Evolutionary conservation across 2,113 vertebrate species (phyloP).

Genomic region (Brienomyrus brachyistius): DNA sequence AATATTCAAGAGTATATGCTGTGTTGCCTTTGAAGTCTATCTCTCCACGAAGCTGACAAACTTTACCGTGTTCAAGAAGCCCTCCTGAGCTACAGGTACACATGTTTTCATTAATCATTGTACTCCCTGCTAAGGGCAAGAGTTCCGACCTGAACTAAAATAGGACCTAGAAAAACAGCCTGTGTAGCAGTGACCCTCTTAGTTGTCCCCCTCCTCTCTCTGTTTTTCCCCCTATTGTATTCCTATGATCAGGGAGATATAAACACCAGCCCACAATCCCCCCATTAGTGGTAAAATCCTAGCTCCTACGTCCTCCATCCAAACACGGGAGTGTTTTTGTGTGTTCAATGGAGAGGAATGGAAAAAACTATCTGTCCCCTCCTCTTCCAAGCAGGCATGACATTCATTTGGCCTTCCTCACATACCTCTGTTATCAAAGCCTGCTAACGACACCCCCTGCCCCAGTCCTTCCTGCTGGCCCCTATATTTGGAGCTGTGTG

Average conservation of each 20-base stretch:
- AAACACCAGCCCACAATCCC: not conserved
- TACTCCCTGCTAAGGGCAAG: not conserved
- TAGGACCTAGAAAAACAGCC: not conserved
- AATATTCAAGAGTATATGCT: not conserved
- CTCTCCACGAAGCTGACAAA: not conserved
- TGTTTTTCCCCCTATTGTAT: not conserved
- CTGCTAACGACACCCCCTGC: slow-evolving; percentile 24
- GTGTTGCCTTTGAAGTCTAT: not conserved
- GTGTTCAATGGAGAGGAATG: not conserved
- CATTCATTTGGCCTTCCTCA: slow-evolving; percentile 17
- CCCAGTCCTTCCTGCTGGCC: not conserved
- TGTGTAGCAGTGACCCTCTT: not conserved
- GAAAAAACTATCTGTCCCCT: slow-evolving; percentile 5
- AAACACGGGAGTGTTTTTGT: not conserved
- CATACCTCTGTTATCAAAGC: slow-evolving; percentile 41
- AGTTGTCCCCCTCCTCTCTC: not conserved
- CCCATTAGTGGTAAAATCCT: not conserved
- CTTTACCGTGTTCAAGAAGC: not conserved
- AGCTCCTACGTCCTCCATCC: not conserved
- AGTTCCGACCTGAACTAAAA: not conserved
- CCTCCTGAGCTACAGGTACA: not conserved
- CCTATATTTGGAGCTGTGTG: slow-evolving; percentile 43
- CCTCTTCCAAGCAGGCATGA: not conserved
- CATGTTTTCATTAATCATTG: slow-evolving; percentile 7
- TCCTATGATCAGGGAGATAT: not conserved